Conservation (phyloP, 2,888 invertebrate species). For the Eristalinus aeneus region DNA sequence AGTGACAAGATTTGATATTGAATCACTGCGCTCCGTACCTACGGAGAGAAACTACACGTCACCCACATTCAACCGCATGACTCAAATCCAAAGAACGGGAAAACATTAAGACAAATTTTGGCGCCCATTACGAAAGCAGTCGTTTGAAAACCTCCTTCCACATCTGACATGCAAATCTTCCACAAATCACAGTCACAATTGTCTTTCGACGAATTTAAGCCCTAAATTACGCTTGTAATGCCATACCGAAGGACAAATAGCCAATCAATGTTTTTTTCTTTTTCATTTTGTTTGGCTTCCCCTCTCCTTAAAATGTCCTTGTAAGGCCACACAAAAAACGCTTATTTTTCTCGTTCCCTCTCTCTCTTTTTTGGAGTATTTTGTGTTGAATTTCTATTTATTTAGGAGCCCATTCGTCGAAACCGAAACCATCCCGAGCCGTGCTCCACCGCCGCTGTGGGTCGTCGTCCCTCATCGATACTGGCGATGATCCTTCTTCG, state of each 20-base stretch:
- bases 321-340: neutral
- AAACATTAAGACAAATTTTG: neutral
- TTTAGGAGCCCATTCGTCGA: slow-evolving; percentile 59
- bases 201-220: slow-evolving; percentile 49
- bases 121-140: too few species aligned
- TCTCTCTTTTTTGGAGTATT: neutral
- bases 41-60: too few species aligned
- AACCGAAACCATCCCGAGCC: slow-evolving; percentile 41
- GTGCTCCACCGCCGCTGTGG: too few species aligned
- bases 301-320: slow-evolving; percentile 42
- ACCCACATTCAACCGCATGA: too few species aligned
- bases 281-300: neutral
- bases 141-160: neutral
- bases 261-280: slow-evolving; percentile 54
- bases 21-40: too few species aligned
- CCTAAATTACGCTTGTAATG: slow-evolving; percentile 60
- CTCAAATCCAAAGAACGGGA: neutral
- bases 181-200: slow-evolving; percentile 39
- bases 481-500: slow-evolving; percentile 69
- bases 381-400: slow-evolving; percentile 52
- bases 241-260: slow-evolving; percentile 48
- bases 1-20: too few species aligned
- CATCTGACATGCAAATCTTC: slow-evolving; percentile 2
- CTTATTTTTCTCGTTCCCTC: neutral
- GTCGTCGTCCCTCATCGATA: slow-evolving; percentile 34